A percentile compares a stretch with the other conserved stretches of the same genome.
phyloP scores from a whole-genome alignment of 2,888 invertebrate genomes.

The Mermis nigrescens region DNA sequence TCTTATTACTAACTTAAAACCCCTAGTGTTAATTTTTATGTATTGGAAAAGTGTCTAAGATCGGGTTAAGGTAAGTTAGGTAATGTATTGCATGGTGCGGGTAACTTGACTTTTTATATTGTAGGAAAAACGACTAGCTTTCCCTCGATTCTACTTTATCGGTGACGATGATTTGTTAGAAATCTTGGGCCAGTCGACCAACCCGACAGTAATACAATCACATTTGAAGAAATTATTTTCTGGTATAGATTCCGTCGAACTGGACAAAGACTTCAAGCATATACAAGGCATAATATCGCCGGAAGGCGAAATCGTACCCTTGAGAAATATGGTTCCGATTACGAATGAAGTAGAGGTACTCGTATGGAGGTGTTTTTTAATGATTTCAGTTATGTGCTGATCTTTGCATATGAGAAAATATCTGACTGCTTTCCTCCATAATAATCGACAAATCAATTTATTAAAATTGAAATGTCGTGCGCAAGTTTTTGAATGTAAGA shows the following conservation, averaged over 20 bases:
- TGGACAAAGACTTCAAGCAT: slow-evolving; percentile 42
- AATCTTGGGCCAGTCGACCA: slow-evolving; percentile 74
- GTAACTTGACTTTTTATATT: slow-evolving; percentile 15
- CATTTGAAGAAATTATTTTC: slow-evolving; percentile 91
- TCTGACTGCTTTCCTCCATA: too few species aligned
- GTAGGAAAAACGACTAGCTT: slow-evolving; percentile 73
- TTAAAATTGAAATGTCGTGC: too few species aligned
- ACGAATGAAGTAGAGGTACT: slow-evolving; percentile 55
- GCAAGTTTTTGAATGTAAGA: too few species aligned
- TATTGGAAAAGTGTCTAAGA: too few species aligned
- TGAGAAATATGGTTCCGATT: slow-evolving; percentile 50
- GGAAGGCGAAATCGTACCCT: slow-evolving; percentile 51
- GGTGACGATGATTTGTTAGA: slow-evolving; percentile 93
- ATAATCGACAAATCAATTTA: too few species aligned
- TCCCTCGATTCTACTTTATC: slow-evolving; percentile 86
- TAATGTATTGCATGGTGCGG: too few species aligned
- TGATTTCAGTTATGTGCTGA: too few species aligned
- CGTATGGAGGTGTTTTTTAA: too few species aligned
- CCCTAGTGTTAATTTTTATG: too few species aligned
- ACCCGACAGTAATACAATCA: slow-evolving; percentile 62
- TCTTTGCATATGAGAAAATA: too few species aligned
- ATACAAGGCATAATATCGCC: slow-evolving; percentile 54
- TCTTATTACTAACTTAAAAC: too few species aligned
- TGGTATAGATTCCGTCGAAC: slow-evolving; percentile 54
- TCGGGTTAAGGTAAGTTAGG: too few species aligned